Base-by-base conservation (phyloP, 1,140 invertebrate genomes). In the Drosophila sechellia region DNA sequence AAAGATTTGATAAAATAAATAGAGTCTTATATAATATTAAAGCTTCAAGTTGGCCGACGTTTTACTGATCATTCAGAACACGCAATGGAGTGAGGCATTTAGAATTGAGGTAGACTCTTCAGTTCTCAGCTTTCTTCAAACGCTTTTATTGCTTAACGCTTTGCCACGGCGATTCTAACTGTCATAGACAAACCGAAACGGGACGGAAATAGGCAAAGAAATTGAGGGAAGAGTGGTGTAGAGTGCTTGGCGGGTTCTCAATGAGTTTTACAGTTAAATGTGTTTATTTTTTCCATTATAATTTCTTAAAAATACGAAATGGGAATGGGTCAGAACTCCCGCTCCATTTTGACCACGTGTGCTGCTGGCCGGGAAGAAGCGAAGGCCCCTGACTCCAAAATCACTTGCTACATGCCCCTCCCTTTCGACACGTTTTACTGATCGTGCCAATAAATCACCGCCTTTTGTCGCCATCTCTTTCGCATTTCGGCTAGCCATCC, bases 251-350 rank as follows among this genome's bases (percentile, higher is more conserved):
- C 42, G 72, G 60, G 71, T 65, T 66, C 72, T 76, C 72, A 76
- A 76, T 76, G 72, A 76, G 71, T 27, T 76, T 76, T 76, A 76
- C 72, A 76, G 72, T 76, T 76, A 76, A 76, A 76, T 76, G 60
- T 66, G 73, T 76, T 76, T 76, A 76, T 75, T 35, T 68, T 17
- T 39, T 49, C 11, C 40, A 70, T 70, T 70, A 56, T 55, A 45
- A 64, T 66, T 31, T 39, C 45, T 49, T 27, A 10, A 35, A 34
- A 34, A 20, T 66, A 27, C 46, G 27, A 43, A 65, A 27, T 55
- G 43, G 25, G 68, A 70, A 70, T 70, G 68, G 68, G 68, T 70
- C 68, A 70, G 22, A 35, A 70, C 50, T 39, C n/a, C 65, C 50
- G 65, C 52, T 71, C 68, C 22, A 42, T 71, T 70, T 70, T 25